Evolutionary conservation across 2,888 invertebrate species (phyloP), one percentile per base, ranked within the genome.

Genomic region (Pomacea canaliculata): DNA sequence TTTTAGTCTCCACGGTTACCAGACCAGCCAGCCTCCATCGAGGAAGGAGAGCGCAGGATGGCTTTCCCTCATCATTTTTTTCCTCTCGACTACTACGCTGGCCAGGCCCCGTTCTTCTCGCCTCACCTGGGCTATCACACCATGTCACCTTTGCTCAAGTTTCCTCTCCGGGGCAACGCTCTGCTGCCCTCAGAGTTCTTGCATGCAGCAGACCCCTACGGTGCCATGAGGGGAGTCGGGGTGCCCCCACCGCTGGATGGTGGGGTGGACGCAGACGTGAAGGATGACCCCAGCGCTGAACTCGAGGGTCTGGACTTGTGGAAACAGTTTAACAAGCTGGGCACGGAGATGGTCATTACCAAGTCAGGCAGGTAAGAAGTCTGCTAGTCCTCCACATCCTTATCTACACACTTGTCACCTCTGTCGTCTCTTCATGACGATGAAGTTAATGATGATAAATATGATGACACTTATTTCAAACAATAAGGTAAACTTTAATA

Each of bases 271-370:
- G 71, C 78, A 13, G 79, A 79, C 67, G 78, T 79, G 13, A 79
- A 79, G 76, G 79, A 79, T 51, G 79, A 79, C 46, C 79, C 79
- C 49, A 76, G 73, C 48, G 79, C 79, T 5, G 79, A 79, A 7
- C 76, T 79, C 19, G 79, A 79, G 49, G 76, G 79, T 19, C 16
- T 72, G 51, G 76, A 79, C 37, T 49, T 78, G 46, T 78, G 79
- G 79, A 78, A 73, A 60, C 68, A 76, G 70, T 79, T 79, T 62
- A 73, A 79, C 70, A 74, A 76, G n/a, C 76, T 79, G 46, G 78
- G 79, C 12, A 79, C 79, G 0, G 79, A 78, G 70, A 78, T 78
- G 79, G 79, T 79, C 67, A 79, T 79, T 59, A 79, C 78, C 16
- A 78, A 78, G 66, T 79, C 78, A 0, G 79, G 79, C 63, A 66